Evolutionary conservation across 1,140 invertebrate genomes (phyloP).

Genomic region (Heliconius hewitsoni): DNA sequence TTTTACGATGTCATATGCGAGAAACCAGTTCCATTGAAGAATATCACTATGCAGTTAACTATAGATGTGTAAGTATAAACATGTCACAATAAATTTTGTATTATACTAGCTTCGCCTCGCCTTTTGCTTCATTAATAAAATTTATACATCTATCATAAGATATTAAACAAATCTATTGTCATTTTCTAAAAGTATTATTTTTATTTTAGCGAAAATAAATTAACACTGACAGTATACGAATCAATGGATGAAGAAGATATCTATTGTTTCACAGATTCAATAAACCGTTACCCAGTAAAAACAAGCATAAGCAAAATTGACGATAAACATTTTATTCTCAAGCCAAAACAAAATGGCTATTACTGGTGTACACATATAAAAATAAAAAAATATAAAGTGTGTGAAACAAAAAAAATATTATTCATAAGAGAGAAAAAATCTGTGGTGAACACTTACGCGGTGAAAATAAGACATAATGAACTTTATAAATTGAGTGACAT

Average conservation of each 20-base stretch:
- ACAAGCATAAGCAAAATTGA: slow-evolving; percentile 47
- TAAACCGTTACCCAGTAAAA: slow-evolving; percentile 52
- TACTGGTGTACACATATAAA: slow-evolving; percentile 74
- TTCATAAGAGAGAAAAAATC: slow-evolving; percentile 59
- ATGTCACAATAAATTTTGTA: no score
- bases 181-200: neutral
- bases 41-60: slow-evolving; percentile 51
- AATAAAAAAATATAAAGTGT: slow-evolving; percentile 47
- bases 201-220: slow-evolving; percentile 54
- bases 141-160: no score
- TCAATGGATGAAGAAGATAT: slow-evolving; percentile 53
- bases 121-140: no score
- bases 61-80: slow-evolving; percentile 54
- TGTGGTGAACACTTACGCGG: slow-evolving; percentile 54
- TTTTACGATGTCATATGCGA: slow-evolving; percentile 76
- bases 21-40: slow-evolving; percentile 48
- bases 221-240: slow-evolving; percentile 52
- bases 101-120: no score
- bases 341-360: slow-evolving; percentile 63
- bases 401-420: slow-evolving; percentile 67
- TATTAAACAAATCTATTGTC: neutral
- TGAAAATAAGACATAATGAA: slow-evolving; percentile 47
- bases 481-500: slow-evolving; percentile 44
- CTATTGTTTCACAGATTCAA: slow-evolving; percentile 71
- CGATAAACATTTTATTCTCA: slow-evolving; percentile 50